Evolutionary conservation across 2,888 invertebrate species (phyloP).

Genomic region (Tenthredo livida): DNA sequence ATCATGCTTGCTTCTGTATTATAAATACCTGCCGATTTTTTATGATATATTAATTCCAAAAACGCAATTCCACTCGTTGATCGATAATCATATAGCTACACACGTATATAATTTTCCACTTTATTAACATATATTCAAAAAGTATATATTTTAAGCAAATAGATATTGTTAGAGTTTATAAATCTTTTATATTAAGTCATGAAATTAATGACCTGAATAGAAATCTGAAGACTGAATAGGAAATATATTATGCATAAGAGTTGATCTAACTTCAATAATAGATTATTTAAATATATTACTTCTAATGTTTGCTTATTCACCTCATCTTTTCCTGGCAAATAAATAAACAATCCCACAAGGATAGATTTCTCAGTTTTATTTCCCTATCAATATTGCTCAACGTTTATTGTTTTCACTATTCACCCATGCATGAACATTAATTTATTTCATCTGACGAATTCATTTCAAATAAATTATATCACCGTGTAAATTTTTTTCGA

Average conservation of each 20-base stretch:
- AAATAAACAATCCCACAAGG: background rate
- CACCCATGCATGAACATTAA: background rate
- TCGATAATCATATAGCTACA: background rate
- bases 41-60: background rate
- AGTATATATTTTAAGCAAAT: background rate
- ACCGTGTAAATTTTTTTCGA: background rate
- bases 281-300: background rate
- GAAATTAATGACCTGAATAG: background rate
- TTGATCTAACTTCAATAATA: background rate
- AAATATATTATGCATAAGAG: background rate
- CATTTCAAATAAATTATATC: background rate
- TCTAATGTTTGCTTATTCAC: background rate
- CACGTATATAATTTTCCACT: background rate
- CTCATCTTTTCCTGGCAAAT: background rate
- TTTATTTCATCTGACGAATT: background rate
- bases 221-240: background rate
- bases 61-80: background rate
- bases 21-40: background rate
- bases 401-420: background rate
- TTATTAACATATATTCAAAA: background rate
- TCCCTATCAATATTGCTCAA: constrained; percentile 3
- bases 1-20: background rate
- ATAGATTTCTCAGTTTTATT: background rate
- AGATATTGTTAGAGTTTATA: background rate
- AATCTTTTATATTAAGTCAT: background rate